phyloP scores from a whole-genome alignment of 2,797 vertebrate genomes.

The Balearica regulorum region DNA sequence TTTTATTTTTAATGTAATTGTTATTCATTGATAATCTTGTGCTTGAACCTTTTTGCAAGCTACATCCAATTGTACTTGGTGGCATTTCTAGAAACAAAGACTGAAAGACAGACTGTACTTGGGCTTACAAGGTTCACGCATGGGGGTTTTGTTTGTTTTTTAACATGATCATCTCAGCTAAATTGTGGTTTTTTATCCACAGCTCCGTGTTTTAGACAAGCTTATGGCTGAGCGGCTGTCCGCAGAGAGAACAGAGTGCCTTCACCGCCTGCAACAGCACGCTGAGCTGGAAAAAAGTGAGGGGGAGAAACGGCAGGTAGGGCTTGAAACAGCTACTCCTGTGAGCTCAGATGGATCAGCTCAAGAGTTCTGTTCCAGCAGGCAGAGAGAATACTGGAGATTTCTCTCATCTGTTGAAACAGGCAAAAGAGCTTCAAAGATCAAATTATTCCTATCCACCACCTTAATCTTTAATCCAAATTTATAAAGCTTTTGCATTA shows the following conservation, averaged over 20 bases:
- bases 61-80: neutral
- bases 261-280: conserved; percentile 87
- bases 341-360: neutral
- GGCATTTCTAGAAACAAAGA: neutral
- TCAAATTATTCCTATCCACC: neutral
- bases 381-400: neutral
- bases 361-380: neutral
- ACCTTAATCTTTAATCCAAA: neutral
- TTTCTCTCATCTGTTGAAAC: neutral
- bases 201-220: conserved; percentile 92
- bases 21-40: neutral
- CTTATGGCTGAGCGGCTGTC: conserved; percentile 89
- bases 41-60: neutral
- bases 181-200: neutral
- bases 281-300: conserved; percentile 78
- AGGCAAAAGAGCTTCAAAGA: neutral
- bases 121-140: neutral
- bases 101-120: neutral
- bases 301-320: conserved; percentile 88
- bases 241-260: conserved; percentile 87
- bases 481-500: neutral
- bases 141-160: neutral
- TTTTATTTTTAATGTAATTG: neutral
- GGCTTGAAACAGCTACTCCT: neutral
- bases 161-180: neutral